phyloP scores from a whole-genome alignment of 2,888 invertebrate species.

The Molorchus minor region DNA sequence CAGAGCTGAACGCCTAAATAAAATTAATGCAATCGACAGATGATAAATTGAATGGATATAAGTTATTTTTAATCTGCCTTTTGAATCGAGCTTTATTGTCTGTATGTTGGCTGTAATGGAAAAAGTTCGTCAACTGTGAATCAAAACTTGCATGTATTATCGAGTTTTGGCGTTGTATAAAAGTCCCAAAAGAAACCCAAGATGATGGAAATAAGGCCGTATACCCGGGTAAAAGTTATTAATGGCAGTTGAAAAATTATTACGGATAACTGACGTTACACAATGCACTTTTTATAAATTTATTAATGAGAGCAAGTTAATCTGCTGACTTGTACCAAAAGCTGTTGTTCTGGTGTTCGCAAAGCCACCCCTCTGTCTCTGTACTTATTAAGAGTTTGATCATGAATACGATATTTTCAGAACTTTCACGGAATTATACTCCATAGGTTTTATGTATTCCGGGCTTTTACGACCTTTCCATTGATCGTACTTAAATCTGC shows the following conservation, averaged over 20 bases:
- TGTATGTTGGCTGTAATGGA: slow-evolving; percentile 57
- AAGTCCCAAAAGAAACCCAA: slow-evolving; percentile 42
- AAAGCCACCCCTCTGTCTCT: not conserved
- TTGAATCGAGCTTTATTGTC: slow-evolving; percentile 53
- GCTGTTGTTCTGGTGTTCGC: not conserved
- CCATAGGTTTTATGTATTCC: slow-evolving; percentile 13
- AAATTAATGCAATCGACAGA: slow-evolving; percentile 40
- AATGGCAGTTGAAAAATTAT: slow-evolving; percentile 19
- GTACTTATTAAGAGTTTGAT: slow-evolving; percentile 20
- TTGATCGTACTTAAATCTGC: slow-evolving; percentile 16
- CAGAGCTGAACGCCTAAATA: slow-evolving; percentile 2
- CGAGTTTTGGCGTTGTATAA: slow-evolving; percentile 51
- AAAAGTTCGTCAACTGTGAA: slow-evolving; percentile 57
- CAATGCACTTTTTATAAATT: not conserved
- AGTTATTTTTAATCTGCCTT: slow-evolving; percentile 53
- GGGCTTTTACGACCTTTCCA: slow-evolving; percentile 8
- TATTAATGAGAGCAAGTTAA: slow-evolving; percentile 18
- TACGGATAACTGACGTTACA: slow-evolving; percentile 11
- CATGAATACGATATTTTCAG: slow-evolving; percentile 12
- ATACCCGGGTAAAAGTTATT: slow-evolving; percentile 19
- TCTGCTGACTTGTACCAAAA: slow-evolving; percentile 4
- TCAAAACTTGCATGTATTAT: slow-evolving; percentile 56
- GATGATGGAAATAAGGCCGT: slow-evolving; percentile 43
- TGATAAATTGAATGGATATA: slow-evolving; percentile 52
- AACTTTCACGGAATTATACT: slow-evolving; percentile 12